Percentiles rank a stretch among this genome's conserved stretches.
Evolutionary conservation across 1,140 invertebrate genomes (phyloP).

Genomic region (Drosophila burlai): DNA sequence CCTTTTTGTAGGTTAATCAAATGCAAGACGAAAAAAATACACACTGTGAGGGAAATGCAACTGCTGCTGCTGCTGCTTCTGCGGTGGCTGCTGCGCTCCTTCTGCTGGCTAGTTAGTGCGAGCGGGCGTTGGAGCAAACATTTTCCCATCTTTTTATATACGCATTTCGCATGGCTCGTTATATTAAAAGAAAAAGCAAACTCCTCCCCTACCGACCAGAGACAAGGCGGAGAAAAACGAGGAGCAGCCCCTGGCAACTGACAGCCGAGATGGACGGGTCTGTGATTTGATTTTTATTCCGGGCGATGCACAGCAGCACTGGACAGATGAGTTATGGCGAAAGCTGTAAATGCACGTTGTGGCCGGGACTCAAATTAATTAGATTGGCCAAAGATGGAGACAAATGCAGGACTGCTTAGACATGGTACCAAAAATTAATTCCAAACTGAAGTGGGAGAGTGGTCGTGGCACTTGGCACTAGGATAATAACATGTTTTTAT

Average conservation of each 20-base stretch:
- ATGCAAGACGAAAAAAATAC: conserved; percentile 60
- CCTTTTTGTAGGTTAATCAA: conserved; percentile 79
- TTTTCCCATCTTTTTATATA: conserved; percentile 52
- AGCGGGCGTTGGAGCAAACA: conserved; percentile 48
- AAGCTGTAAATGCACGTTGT: conserved; percentile 33
- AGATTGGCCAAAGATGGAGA: conserved; percentile 14
- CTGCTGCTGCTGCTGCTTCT: neutral
- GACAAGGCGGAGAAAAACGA: conserved; percentile 31
- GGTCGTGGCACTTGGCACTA: neutral
- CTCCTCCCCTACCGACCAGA: conserved; percentile 31
- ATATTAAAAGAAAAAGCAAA: conserved; percentile 64
- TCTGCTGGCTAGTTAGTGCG: conserved; percentile 59
- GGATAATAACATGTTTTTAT: neutral
- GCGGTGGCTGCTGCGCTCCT: neutral
- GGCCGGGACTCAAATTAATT: conserved; percentile 43
- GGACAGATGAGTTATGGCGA: conserved; percentile 44
- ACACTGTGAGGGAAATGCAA: conserved; percentile 14
- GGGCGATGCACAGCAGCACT: conserved; percentile 35
- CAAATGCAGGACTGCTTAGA: neutral
- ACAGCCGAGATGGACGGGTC: conserved; percentile 68
- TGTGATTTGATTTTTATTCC: conserved; percentile 61
- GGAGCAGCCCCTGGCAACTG: conserved; percentile 54
- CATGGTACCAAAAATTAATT: conserved; percentile 9
- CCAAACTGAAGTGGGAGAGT: neutral
- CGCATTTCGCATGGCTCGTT: conserved; percentile 56